Conservation (phyloP, 1,140 invertebrate species). For the Globodera ellingtonae region DNA sequence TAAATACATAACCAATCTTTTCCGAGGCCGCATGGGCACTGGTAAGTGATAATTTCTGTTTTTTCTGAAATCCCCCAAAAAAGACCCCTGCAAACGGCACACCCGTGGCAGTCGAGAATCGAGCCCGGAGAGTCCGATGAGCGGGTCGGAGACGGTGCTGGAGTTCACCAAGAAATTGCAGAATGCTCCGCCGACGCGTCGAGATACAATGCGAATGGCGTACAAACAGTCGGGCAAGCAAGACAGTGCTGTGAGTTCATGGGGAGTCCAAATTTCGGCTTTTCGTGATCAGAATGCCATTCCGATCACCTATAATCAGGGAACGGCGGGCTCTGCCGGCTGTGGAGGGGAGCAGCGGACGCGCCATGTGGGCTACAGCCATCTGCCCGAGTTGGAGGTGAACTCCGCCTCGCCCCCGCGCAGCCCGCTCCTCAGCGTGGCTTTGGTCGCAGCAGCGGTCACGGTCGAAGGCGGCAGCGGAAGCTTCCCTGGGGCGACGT, state of each 20-base stretch:
- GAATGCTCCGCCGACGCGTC: constrained; percentile 61
- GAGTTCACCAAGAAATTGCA: constrained; percentile 64
- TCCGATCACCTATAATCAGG: background rate
- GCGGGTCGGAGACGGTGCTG: constrained; percentile 61
- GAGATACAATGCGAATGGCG: constrained; percentile 58
- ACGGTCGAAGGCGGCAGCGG: constrained; percentile 6
- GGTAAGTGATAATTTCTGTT: constrained; percentile 45
- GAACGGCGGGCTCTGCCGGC: background rate
- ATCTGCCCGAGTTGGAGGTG: constrained; percentile 62
- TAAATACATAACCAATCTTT: constrained; percentile 63
- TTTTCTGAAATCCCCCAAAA: constrained; percentile 20
- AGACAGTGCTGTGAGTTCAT: constrained; percentile 55
- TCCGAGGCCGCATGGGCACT: constrained; percentile 62
- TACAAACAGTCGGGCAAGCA: constrained; percentile 60
- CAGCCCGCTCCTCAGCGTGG: constrained; percentile 36
- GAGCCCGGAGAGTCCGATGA: constrained; percentile 60
- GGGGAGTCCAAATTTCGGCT: constrained; percentile 26
- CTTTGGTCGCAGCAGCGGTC: constrained; percentile 7
- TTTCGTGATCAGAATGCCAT: background rate
- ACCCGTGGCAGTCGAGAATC: constrained; percentile 51
- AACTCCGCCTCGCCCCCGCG: constrained; percentile 63
- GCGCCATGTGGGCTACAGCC: constrained; percentile 51
- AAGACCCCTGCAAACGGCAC: constrained; percentile 65
- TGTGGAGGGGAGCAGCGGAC: constrained; percentile 5
- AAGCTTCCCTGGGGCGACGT: background rate